phyloP scores from a whole-genome alignment of 2,888 invertebrate genomes.

The Aspidiotus rigidus region DNA sequence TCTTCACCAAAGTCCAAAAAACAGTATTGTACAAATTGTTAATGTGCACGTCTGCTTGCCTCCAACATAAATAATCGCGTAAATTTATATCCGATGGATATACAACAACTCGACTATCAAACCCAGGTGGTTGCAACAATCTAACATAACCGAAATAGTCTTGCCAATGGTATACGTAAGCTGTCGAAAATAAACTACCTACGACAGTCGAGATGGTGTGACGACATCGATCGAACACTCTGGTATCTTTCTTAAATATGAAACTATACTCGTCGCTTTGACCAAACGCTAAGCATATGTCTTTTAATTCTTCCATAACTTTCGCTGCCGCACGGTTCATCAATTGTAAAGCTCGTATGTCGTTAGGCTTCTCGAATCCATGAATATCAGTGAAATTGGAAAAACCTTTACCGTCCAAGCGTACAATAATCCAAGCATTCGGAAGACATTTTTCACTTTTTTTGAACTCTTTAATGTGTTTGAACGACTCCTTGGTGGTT shows the following conservation, averaged over 20 bases:
- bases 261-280: slow-evolving; percentile 98
- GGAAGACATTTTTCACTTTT: slow-evolving; percentile 68
- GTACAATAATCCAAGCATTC: slow-evolving; percentile 78
- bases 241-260: slow-evolving; percentile 66
- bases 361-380: slow-evolving; percentile 77
- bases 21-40: slow-evolving; percentile 95
- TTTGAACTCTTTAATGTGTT: slow-evolving; percentile 61
- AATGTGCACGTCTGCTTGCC: slow-evolving; percentile 90
- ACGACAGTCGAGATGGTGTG: slow-evolving; percentile 78
- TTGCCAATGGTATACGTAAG: slow-evolving; percentile 79
- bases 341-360: slow-evolving; percentile 63
- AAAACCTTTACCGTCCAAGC: slow-evolving; percentile 86
- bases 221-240: slow-evolving; percentile 68
- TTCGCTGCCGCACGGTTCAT: slow-evolving; percentile 78
- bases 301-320: slow-evolving; percentile 76
- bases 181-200: slow-evolving; percentile 77
- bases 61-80: slow-evolving; percentile 81
- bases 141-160: slow-evolving; percentile 59
- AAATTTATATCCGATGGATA: slow-evolving; percentile 83
- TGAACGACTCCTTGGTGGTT: too few relatives aligned
- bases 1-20: slow-evolving; percentile 82
- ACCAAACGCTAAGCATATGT: slow-evolving; percentile 77
- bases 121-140: slow-evolving; percentile 77
- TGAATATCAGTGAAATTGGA: slow-evolving; percentile 78
- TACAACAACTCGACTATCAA: slow-evolving; percentile 79